Percentiles rank a stretch among this genome's conserved stretches.
These are phyloP conservation scores for Spheniscus mendiculus DNA, from an alignment of 2,113 vertebrate species.

Conservation along the genomic window DNA sequence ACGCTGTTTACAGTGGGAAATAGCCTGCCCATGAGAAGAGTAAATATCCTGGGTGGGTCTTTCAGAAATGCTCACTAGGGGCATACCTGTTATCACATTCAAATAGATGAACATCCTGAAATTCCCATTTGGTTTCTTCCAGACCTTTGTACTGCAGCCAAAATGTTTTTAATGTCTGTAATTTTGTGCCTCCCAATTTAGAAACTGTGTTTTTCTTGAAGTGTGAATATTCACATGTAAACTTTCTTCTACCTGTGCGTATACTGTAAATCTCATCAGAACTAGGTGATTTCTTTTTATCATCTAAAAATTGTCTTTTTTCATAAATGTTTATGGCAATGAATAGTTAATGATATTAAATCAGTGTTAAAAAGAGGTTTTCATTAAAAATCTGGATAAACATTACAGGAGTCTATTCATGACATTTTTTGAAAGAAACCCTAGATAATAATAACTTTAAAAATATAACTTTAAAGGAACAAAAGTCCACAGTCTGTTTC, in stretches of 20 bases:
- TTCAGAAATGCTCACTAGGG: neutral
- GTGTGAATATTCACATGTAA: neutral
- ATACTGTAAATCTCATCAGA: neutral
- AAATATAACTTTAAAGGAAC: neutral
- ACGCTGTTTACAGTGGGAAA: neutral
- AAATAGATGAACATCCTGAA: neutral
- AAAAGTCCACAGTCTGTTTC: neutral
- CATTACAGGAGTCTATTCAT: neutral
- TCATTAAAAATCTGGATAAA: neutral
- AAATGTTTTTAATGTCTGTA: neutral
- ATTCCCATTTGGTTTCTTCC: neutral
- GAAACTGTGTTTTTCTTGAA: neutral
- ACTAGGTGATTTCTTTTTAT: neutral
- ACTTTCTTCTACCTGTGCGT: neutral
- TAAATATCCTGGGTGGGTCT: neutral
- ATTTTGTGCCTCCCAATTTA: neutral
- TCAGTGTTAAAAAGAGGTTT: neutral
- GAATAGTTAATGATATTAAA: neutral
- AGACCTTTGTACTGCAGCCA: neutral
- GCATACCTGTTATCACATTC: neutral
- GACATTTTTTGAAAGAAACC: neutral
- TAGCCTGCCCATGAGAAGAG: neutral
- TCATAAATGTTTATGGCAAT: neutral
- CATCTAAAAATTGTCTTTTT: neutral
- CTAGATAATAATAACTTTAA: neutral